These are phyloP conservation scores for Hafferia zeledoni DNA, from an alignment of 2,797 vertebrate genomes.

Conservation along the genomic window DNA sequence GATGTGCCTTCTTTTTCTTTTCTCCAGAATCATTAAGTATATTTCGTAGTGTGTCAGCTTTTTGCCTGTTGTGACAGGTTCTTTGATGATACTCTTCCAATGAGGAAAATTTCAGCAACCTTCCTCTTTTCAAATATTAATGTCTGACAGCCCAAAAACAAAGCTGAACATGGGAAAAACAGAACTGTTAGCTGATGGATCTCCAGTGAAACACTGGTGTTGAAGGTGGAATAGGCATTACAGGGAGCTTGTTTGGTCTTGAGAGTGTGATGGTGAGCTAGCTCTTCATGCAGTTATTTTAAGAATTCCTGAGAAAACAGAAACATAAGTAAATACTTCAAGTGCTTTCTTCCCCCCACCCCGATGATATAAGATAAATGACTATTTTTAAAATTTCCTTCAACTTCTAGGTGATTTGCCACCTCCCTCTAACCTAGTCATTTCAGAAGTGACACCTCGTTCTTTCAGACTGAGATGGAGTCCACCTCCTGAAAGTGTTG, in stretches of 20 bases:
- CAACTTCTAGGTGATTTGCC: slow-evolving; percentile 70
- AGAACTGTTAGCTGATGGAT: not conserved
- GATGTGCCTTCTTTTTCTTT: not conserved
- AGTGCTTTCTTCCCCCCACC: not conserved
- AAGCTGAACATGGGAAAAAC: not conserved
- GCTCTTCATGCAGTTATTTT: not conserved
- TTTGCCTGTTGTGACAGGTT: not conserved
- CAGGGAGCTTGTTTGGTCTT: not conserved
- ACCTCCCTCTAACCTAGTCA: slow-evolving; percentile 86
- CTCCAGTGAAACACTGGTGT: not conserved
- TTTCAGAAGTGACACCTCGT: slow-evolving; percentile 87
- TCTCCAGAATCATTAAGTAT: not conserved
- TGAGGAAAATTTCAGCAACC: not conserved
- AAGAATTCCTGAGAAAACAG: not conserved
- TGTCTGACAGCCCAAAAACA: not conserved
- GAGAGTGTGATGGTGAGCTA: not conserved
- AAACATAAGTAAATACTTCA: not conserved
- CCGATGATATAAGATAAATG: not conserved
- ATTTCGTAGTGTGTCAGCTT: not conserved
- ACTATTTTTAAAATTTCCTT: slow-evolving; percentile 13
- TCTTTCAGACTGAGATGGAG: slow-evolving; percentile 92
- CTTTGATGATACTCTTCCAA: not conserved
- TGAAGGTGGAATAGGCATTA: not conserved
- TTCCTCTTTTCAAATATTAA: not conserved
- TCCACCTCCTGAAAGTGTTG: slow-evolving; percentile 84